phyloP scores from a whole-genome alignment of 2,113 vertebrate genomes.

The Dicerorhinus sumatrensis region DNA sequence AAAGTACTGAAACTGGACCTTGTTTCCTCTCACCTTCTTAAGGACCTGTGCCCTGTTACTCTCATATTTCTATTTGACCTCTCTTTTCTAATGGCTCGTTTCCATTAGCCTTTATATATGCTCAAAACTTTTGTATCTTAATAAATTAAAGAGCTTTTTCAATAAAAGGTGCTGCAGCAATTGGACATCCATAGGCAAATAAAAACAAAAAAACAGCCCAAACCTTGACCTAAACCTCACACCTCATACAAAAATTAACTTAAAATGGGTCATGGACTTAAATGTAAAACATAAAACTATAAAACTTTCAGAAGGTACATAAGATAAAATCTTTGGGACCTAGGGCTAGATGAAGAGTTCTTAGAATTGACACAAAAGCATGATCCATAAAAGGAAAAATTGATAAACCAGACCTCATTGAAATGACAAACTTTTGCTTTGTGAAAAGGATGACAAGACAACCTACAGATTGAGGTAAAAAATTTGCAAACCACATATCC shows the following conservation, averaged over 20 bases:
- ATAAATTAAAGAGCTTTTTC: background rate
- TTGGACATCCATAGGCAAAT: background rate
- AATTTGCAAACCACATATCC: background rate
- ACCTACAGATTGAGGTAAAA: background rate
- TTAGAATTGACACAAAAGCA: background rate
- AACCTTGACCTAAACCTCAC: background rate
- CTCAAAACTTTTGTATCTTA: background rate
- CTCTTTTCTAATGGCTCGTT: background rate
- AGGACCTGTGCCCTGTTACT: background rate
- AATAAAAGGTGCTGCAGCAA: background rate
- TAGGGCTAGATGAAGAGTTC: background rate
- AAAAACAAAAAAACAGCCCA: background rate
- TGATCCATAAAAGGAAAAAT: background rate
- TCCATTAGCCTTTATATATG: background rate
- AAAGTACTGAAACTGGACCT: background rate
- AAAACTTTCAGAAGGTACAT: background rate
- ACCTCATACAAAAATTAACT: background rate
- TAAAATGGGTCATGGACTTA: background rate
- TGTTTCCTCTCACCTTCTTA: constrained; percentile 31
- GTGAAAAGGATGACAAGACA: background rate
- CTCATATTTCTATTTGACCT: background rate
- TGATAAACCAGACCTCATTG: background rate
- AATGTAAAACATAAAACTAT: constrained; percentile 3
- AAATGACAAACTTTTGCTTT: background rate
- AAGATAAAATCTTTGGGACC: background rate